Percentiles rank a stretch among this genome's conserved stretches.
Conservation (phyloP, 2,888 invertebrate genomes). For the Arge pagana region DNA sequence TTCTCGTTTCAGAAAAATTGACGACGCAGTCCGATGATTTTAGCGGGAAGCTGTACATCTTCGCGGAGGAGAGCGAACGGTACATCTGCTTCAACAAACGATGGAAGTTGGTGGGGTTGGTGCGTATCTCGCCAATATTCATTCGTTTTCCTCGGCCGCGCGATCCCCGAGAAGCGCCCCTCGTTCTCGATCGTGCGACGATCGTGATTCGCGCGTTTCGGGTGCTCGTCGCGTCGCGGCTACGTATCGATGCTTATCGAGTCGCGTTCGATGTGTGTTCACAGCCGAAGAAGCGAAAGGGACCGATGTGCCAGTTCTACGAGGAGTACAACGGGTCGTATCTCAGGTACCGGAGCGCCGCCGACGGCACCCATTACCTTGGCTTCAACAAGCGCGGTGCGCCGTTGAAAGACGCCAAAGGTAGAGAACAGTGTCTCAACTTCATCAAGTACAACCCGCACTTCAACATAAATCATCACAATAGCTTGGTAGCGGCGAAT, state of each 20-base stretch:
- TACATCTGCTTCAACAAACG: constrained; percentile 77
- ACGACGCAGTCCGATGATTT: constrained; percentile 68
- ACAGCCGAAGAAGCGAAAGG: constrained; percentile 65
- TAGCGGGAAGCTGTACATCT: constrained; percentile 66
- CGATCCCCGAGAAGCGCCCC: too few relatives aligned
- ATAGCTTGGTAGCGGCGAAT: constrained; percentile 63
- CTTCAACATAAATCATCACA: constrained; percentile 68
- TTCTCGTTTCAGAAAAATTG: constrained; percentile 69
- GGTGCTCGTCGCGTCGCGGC: too few relatives aligned
- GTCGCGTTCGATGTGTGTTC: constrained; percentile 58
- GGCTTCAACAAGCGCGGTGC: constrained; percentile 68
- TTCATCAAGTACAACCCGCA: constrained; percentile 68
- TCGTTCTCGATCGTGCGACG: too few relatives aligned
- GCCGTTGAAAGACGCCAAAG: constrained; percentile 59
- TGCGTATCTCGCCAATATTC: too few relatives aligned
- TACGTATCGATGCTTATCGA: too few relatives aligned
- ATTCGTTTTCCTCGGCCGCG: too few relatives aligned
- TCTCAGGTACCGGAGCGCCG: constrained; percentile 68
- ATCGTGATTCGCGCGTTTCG: too few relatives aligned
- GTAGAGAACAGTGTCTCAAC: constrained; percentile 65
- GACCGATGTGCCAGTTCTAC: constrained; percentile 67
- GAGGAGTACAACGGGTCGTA: constrained; percentile 68
- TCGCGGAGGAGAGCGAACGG: constrained; percentile 73
- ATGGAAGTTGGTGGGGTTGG: constrained; percentile 74
- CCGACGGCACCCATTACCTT: constrained; percentile 65